Percentiles rank a stretch among this genome's conserved stretches.
Evolutionary conservation across 1,140 invertebrate genomes (phyloP).

Genomic region (Heliconius nattereri): DNA sequence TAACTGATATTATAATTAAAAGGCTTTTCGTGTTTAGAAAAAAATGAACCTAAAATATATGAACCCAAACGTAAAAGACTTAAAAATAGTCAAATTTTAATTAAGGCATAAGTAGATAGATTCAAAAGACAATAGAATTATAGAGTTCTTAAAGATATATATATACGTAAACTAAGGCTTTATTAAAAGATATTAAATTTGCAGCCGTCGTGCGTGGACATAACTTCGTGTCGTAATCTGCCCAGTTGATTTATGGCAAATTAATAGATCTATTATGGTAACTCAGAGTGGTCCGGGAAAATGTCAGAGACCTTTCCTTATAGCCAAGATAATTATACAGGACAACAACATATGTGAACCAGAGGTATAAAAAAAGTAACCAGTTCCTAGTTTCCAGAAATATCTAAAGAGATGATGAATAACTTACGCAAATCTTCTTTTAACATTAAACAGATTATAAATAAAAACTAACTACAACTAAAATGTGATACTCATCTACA

Average conservation of each 20-base stretch:
- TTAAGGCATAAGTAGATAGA: too few species aligned
- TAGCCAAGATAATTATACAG: conserved; percentile 16
- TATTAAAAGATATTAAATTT: conserved; percentile 4
- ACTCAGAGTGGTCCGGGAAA: conserved; percentile 9
- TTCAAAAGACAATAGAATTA: too few species aligned
- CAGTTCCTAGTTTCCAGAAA: conserved; percentile 18
- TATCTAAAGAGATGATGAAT: background rate
- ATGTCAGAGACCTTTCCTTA: conserved; percentile 24
- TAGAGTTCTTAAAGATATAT: background rate
- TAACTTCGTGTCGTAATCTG: conserved; percentile 6
- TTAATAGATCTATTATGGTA: conserved; percentile 23
- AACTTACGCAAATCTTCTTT: background rate
- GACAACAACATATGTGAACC: conserved; percentile 17
- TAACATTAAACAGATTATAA: background rate
- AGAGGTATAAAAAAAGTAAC: conserved; percentile 12
- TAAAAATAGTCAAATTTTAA: too few species aligned
- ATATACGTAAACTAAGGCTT: background rate
- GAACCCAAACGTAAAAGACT: too few species aligned
- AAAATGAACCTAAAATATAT: too few species aligned
- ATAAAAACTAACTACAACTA: background rate
- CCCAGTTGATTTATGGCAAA: conserved; percentile 8
- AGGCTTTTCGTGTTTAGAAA: too few species aligned
- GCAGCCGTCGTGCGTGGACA: background rate
- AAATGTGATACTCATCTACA: background rate
- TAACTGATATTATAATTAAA: too few species aligned